Conservation (phyloP, 1,140 invertebrate species). For the Nasonia giraulti region DNA sequence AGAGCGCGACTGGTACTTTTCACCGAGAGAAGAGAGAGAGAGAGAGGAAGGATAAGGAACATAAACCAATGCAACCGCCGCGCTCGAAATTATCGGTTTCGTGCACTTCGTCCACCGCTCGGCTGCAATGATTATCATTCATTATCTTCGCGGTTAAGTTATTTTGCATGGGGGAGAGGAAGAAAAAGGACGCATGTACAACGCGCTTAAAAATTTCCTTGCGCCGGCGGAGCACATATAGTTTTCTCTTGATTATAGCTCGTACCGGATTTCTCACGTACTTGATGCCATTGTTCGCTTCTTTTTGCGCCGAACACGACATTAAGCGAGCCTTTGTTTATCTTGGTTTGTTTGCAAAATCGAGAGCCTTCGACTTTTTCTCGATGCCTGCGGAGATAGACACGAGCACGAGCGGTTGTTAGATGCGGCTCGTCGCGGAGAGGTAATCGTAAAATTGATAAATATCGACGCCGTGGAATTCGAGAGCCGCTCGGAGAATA, state of each 20-base stretch:
- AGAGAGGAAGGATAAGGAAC: constrained; percentile 12
- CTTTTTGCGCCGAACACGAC: neutral
- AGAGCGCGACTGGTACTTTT: constrained; percentile 14
- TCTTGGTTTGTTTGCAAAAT: constrained; percentile 11
- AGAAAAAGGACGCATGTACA: neutral
- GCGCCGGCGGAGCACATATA: no score
- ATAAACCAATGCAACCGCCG: constrained; percentile 25
- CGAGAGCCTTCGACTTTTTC: neutral
- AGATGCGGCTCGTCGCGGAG: no score
- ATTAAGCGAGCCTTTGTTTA: constrained; percentile 2
- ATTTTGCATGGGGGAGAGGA: constrained; percentile 7
- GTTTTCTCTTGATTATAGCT: constrained; percentile 29
- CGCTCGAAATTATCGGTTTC: constrained; percentile 46
- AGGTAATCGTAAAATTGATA: constrained; percentile 20
- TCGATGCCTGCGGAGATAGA: neutral
- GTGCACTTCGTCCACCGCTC: neutral
- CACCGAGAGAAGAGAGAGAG: neutral
- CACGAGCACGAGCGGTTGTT: neutral
- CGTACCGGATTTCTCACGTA: constrained; percentile 33
- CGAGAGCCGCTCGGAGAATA: neutral
- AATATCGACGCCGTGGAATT: constrained; percentile 7
- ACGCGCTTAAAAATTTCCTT: neutral
- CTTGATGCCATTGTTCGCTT: constrained; percentile 29
- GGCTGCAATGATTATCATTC: constrained; percentile 36
- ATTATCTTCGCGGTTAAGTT: constrained; percentile 46